Percentiles rank a stretch among this genome's conserved stretches.
These are phyloP conservation scores for Coelopa pilipes DNA, from an alignment of 2,888 invertebrate genomes.

Conservation along the genomic window DNA sequence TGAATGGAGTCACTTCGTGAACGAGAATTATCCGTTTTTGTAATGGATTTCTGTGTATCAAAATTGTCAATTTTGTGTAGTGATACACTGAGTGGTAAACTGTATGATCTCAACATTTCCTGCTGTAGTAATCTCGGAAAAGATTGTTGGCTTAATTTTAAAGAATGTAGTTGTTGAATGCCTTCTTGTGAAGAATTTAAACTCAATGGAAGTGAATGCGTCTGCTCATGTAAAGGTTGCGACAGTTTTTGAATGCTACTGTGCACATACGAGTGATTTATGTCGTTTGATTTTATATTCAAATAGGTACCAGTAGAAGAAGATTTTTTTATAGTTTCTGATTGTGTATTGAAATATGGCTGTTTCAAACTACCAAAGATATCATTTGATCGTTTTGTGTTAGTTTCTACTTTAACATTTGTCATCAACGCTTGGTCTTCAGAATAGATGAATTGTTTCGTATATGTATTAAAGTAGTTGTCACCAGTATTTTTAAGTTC, in stretches of 20 bases:
- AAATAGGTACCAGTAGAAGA: conserved; percentile 62
- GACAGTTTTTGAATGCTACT: conserved; percentile 26
- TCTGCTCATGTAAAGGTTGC: conserved; percentile 40
- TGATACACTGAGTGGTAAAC: conserved; percentile 72
- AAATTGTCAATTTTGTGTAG: conserved; percentile 65
- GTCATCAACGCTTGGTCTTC: conserved; percentile 43
- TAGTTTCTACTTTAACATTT: conserved; percentile 60
- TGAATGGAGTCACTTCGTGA: conserved; percentile 66
- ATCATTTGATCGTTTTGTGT: conserved; percentile 45
- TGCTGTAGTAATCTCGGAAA: conserved; percentile 54
- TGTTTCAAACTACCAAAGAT: conserved; percentile 45
- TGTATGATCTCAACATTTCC: conserved; percentile 74
- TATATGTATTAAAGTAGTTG: conserved; percentile 1
- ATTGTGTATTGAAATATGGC: conserved; percentile 53
- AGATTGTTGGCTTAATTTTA: conserved; percentile 48
- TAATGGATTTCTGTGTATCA: conserved; percentile 60
- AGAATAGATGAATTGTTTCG: background rate
- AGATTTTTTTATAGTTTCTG: conserved; percentile 58
- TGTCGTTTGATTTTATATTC: conserved; percentile 51
- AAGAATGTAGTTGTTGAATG: conserved; percentile 40
- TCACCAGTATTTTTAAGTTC: background rate
- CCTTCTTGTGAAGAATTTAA: conserved; percentile 40
- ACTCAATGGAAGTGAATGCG: conserved; percentile 46
- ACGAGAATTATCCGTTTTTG: conserved; percentile 57
- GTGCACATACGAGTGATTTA: conserved; percentile 42